These are phyloP conservation scores for Cepphus grylle DNA, from an alignment of 2,113 vertebrate species.

Conservation along the genomic window DNA sequence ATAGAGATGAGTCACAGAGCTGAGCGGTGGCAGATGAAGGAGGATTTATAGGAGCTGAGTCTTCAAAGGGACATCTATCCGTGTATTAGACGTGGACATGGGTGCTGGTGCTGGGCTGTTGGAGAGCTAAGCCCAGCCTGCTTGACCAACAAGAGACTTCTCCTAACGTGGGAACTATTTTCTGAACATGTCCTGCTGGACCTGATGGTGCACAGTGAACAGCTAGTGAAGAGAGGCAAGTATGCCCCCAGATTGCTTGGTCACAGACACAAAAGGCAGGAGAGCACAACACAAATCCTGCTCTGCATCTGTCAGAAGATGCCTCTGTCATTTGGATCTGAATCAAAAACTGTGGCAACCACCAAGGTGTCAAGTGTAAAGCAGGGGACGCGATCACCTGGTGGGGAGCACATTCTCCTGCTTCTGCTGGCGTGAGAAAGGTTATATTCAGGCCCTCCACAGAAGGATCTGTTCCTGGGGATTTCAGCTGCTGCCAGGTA, in stretches of 20 bases:
- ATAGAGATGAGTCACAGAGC: not conserved
- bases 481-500: not conserved
- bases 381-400: not conserved
- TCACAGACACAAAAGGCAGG: not conserved
- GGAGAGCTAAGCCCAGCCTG: not conserved
- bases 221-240: not conserved
- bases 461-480: not conserved
- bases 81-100: not conserved
- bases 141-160: not conserved
- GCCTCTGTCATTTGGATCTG: not conserved
- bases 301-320: not conserved
- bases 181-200: not conserved
- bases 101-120: not conserved
- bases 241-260: not conserved
- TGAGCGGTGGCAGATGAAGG: not conserved
- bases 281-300: not conserved
- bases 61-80: not conserved
- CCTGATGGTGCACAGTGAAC: not conserved
- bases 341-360: not conserved
- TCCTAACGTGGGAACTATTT: not conserved
- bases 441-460: not conserved
- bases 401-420: not conserved
- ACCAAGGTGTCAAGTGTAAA: not conserved
- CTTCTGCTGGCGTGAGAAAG: not conserved
- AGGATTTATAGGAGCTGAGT: not conserved